Percentiles rank a stretch among this genome's conserved stretches.
Conservation (phyloP, 2,113 vertebrate genomes). For the Callorhinus ursinus region DNA sequence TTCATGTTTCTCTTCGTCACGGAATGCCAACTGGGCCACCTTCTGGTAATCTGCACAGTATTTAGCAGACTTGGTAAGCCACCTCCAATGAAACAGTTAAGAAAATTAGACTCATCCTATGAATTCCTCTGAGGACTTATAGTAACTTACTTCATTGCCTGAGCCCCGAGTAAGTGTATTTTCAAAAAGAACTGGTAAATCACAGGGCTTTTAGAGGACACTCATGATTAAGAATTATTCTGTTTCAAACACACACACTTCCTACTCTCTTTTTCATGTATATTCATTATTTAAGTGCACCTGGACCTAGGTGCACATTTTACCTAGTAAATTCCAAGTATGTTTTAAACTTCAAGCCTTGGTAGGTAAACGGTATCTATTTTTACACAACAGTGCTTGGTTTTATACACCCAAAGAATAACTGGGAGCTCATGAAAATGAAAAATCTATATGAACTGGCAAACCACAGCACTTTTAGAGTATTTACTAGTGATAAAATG, state of each 20-base stretch:
- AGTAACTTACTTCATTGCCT: not conserved
- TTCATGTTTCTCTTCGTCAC: not conserved
- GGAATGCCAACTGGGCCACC: not conserved
- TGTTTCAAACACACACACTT: not conserved
- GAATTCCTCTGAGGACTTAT: not conserved
- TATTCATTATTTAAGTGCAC: not conserved
- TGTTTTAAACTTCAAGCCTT: not conserved
- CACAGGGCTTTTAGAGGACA: not conserved
- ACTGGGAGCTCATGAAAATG: not conserved
- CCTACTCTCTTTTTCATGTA: not conserved
- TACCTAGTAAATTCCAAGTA: not conserved
- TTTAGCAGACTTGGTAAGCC: not conserved
- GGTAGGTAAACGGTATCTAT: not conserved
- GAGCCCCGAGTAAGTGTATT: not conserved
- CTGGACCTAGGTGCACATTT: not conserved
- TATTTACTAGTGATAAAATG: not conserved
- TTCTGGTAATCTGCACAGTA: not conserved
- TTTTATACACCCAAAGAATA: constrained; percentile 1
- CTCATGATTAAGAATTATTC: not conserved
- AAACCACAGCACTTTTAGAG: not conserved
- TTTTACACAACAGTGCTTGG: not conserved
- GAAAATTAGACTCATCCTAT: not conserved
- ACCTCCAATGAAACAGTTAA: not conserved
- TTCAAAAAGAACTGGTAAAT: not conserved
- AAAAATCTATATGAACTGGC: not conserved